Conservation (phyloP, 1,140 invertebrate genomes). For the Rhagoletis zephyria region DNA sequence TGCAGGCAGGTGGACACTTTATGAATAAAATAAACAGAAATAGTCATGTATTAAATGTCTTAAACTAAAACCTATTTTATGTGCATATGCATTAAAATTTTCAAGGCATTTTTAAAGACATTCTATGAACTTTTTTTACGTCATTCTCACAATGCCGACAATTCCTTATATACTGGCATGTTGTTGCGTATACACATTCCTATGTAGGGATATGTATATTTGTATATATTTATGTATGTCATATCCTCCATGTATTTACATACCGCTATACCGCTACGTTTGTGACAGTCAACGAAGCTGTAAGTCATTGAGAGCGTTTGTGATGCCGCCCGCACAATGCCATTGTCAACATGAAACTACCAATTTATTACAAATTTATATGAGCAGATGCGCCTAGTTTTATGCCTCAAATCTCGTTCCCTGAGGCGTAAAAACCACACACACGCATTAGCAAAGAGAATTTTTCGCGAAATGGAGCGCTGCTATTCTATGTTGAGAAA, state of each 20-base stretch:
- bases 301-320: conserved; percentile 29
- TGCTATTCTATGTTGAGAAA: neutral
- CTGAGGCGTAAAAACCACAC: conserved; percentile 23
- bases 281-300: neutral
- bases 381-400: conserved; percentile 44
- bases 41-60: too few species aligned
- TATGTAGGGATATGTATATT: neutral
- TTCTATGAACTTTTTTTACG: conserved; percentile 18
- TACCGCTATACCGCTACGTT: neutral
- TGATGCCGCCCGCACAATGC: conserved; percentile 31
- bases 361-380: conserved; percentile 49
- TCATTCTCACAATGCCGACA: neutral
- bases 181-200: neutral
- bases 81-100: neutral
- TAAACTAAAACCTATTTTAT: too few species aligned
- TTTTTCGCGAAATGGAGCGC: neutral
- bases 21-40: too few species aligned
- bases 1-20: too few species aligned
- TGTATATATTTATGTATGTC: neutral
- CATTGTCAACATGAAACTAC: conserved; percentile 36
- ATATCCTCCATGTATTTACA: neutral
- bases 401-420: conserved; percentile 41
- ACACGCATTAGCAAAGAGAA: neutral
- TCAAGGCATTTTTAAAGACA: conserved; percentile 33
- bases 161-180: neutral